Evolutionary conservation across 2,888 invertebrate species (phyloP).

Genomic region (Bruchidius siliquastri): DNA sequence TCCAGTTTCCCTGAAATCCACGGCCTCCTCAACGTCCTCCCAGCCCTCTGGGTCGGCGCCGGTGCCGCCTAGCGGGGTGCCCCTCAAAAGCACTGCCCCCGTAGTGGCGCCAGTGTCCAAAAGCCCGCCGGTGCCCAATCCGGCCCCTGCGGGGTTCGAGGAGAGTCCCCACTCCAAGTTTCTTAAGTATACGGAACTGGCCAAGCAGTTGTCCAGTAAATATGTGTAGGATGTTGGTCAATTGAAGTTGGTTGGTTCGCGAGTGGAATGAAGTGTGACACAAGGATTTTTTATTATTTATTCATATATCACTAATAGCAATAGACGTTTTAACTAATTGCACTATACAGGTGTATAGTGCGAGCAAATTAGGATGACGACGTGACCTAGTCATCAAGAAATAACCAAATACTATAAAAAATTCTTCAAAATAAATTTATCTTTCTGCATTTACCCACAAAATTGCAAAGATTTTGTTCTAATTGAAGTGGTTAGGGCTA

Average conservation of each 20-base stretch:
- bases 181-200: conserved; percentile 96
- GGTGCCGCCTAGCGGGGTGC: conserved; percentile 28
- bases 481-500: no score
- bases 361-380: no score
- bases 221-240: conserved; percentile 67
- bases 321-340: no score
- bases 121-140: conserved; percentile 40
- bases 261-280: not conserved
- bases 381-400: no score
- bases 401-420: no score
- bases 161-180: conserved; percentile 96
- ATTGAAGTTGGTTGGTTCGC: not conserved
- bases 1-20: conserved; percentile 59
- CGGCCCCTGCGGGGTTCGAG: conserved; percentile 59
- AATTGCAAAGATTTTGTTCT: no score
- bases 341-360: no score
- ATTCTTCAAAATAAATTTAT: no score
- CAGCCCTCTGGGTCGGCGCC: conserved; percentile 12
- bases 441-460: no score
- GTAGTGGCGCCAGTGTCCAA: conserved; percentile 34
- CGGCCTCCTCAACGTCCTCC: conserved; percentile 40
- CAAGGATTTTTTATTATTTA: no score
- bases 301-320: no score
- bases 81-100: conserved; percentile 35
- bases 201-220: conserved; percentile 96